Conservation (phyloP, 1,140 invertebrate species). For the Rhyacophila brunnea region DNA sequence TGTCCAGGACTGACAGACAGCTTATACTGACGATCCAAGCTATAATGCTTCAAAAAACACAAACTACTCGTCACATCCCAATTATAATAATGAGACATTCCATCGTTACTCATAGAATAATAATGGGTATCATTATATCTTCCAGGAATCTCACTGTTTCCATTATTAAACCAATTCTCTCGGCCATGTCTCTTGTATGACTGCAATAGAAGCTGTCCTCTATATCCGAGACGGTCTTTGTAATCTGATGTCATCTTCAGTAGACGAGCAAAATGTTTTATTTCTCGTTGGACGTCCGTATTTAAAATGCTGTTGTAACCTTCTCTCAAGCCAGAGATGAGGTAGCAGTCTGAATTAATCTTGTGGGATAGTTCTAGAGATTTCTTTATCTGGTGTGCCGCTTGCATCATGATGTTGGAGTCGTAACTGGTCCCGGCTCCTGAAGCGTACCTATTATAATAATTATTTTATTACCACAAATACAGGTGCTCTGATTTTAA, state of each 20-base stretch:
- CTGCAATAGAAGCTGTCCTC: slow-evolving; percentile 61
- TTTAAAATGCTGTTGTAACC: slow-evolving; percentile 62
- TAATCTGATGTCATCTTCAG: slow-evolving; percentile 63
- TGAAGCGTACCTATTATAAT: slow-evolving; percentile 54
- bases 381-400: slow-evolving; percentile 63
- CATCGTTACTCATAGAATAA: slow-evolving; percentile 32
- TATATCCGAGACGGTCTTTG: slow-evolving; percentile 63
- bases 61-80: slow-evolving; percentile 65
- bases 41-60: slow-evolving; percentile 62
- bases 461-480: background rate
- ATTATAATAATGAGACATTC: slow-evolving; percentile 50
- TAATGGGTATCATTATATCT: background rate
- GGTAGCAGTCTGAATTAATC: slow-evolving; percentile 62
- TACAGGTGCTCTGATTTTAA: too few species aligned
- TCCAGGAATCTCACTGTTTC: background rate
- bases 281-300: slow-evolving; percentile 59
- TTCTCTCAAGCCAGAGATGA: slow-evolving; percentile 62
- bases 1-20: slow-evolving; percentile 63
- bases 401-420: slow-evolving; percentile 58
- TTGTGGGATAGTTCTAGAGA: slow-evolving; percentile 63
- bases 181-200: slow-evolving; percentile 3
- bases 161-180: slow-evolving; percentile 1
- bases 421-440: slow-evolving; percentile 63
- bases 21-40: slow-evolving; percentile 63
- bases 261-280: slow-evolving; percentile 62